A percentile compares a stretch with the other conserved stretches of the same genome.
Evolutionary conservation across 1,140 invertebrate species (phyloP).

Genomic region (Venturia canescens): DNA sequence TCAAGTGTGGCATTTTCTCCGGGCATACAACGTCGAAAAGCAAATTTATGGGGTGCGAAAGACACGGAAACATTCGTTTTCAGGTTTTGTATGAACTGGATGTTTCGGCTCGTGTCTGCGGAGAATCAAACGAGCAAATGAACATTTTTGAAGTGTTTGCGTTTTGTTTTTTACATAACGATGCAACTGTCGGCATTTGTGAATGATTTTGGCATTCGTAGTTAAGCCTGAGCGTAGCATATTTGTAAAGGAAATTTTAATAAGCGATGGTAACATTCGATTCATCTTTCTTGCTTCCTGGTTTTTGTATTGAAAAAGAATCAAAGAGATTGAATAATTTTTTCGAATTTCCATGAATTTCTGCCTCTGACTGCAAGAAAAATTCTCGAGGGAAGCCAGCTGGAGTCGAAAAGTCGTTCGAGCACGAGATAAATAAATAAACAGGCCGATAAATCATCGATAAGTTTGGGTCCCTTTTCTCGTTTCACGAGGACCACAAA

Average conservation of each 20-base stretch:
- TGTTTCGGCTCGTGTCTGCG: too few relatives aligned
- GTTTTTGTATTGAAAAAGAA: not conserved
- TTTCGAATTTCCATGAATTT: not conserved
- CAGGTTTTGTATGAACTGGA: not conserved
- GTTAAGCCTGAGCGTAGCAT: not conserved
- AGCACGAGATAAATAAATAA: constrained; percentile 60
- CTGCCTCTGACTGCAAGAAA: not conserved
- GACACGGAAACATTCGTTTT: not conserved
- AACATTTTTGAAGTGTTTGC: too few relatives aligned
- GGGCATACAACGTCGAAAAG: not conserved
- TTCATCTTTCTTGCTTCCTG: not conserved
- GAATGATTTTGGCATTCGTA: not conserved
- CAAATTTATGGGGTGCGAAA: not conserved
- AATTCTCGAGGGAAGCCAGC: not conserved
- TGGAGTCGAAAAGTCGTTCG: constrained; percentile 9
- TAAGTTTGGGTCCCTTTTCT: constrained; percentile 62
- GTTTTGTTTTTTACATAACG: too few relatives aligned
- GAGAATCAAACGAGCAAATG: too few relatives aligned
- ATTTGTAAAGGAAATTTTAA: not conserved
- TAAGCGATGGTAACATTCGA: not conserved
- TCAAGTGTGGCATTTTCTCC: constrained; percentile 1
- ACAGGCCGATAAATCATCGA: constrained; percentile 65
- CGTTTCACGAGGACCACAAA: constrained; percentile 62
- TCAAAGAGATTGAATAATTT: not conserved
- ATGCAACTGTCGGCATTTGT: too few relatives aligned